phyloP scores from a whole-genome alignment of 2,797 vertebrate species.

The Threskiornis aethiopicus region DNA sequence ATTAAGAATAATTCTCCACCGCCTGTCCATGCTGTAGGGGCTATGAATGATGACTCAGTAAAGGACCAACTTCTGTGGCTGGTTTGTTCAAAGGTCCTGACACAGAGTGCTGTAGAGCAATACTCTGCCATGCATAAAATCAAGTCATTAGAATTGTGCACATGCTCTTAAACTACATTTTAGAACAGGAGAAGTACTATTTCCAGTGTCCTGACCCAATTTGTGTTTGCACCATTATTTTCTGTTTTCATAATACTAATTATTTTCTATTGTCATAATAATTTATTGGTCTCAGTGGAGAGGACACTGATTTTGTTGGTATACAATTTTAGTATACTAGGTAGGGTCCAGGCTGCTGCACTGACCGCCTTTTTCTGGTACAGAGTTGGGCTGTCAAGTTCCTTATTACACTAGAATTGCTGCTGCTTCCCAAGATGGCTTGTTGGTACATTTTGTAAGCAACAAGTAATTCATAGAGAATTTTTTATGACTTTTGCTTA shows the following conservation, averaged over 20 bases:
- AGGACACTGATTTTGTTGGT: neutral
- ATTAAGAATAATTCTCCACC: neutral
- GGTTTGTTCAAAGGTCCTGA: neutral
- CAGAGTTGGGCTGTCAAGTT: neutral
- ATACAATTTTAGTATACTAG: neutral
- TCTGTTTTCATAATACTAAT: neutral
- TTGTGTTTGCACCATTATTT: neutral
- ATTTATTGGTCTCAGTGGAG: neutral
- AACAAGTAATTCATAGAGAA: neutral
- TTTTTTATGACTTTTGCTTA: neutral
- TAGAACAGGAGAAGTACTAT: neutral
- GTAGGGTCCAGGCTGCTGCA: neutral
- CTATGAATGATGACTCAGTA: neutral
- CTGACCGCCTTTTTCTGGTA: neutral
- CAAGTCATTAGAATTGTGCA: neutral
- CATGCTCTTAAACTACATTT: neutral
- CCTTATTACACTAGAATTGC: neutral
- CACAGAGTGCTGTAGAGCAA: neutral
- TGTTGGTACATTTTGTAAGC: neutral
- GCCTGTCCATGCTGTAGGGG: neutral
- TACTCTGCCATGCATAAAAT: neutral
- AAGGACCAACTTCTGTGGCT: neutral
- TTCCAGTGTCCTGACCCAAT: neutral
- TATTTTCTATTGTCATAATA: neutral
- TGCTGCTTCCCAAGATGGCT: neutral